Evolutionary conservation across 2,797 vertebrate genomes (phyloP).

Genomic region (Mus minutoides): DNA sequence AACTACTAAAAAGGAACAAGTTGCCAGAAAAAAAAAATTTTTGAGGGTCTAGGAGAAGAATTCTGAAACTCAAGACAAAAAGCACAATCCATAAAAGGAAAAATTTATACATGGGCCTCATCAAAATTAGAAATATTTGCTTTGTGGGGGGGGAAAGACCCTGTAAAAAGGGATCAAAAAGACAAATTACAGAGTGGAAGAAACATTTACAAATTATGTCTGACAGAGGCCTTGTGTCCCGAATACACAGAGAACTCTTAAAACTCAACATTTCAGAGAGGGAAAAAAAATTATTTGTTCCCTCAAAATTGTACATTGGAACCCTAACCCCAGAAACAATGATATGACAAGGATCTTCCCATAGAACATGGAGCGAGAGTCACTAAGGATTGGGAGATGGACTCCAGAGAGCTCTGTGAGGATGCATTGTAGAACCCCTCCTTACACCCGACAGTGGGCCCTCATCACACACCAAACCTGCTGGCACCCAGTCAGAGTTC

Average conservation of each 20-base stretch:
- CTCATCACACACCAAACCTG: background rate
- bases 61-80: constrained; percentile 37
- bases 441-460: background rate
- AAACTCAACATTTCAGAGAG: background rate
- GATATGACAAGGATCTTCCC: background rate
- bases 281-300: background rate
- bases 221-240: background rate
- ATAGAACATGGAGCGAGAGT: background rate
- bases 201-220: constrained; percentile 25
- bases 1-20: background rate
- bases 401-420: background rate
- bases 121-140: constrained; percentile 30
- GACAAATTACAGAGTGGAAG: background rate
- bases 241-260: constrained; percentile 11
- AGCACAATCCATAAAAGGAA: background rate
- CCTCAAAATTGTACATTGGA: background rate
- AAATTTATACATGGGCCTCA: constrained; percentile 12
- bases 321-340: background rate
- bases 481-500: background rate
- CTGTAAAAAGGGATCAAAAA: background rate
- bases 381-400: too few species aligned
- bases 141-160: background rate
- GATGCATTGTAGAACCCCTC: background rate
- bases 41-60: background rate
- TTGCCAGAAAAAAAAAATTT: background rate